Percentiles rank a stretch among this genome's conserved stretches.
Conservation (phyloP, 2,797 vertebrate genomes). For the Halcyon chelicuti region DNA sequence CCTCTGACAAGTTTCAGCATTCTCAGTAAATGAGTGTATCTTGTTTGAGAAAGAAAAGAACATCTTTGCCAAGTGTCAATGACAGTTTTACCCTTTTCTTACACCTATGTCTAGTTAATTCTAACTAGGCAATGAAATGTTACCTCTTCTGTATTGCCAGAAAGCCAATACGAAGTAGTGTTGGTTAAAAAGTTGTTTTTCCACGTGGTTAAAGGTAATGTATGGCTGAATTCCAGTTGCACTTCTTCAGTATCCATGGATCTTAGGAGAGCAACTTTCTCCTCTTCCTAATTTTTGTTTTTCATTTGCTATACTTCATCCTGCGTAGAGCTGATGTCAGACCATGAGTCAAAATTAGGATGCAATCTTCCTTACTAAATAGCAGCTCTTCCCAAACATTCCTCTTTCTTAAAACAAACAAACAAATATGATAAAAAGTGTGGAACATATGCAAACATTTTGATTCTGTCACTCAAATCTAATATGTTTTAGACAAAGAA, state of each 20-base stretch:
- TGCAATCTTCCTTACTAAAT: neutral
- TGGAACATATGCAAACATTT: neutral
- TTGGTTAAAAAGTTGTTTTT: neutral
- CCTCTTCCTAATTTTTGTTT: neutral
- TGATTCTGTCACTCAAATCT: neutral
- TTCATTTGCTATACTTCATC: rapidly evolving
- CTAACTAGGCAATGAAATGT: neutral
- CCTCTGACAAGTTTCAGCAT: neutral
- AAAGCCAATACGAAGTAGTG: neutral
- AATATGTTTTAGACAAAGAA: neutral
- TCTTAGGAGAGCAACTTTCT: rapidly evolving
- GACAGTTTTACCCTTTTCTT: neutral
- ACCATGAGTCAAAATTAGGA: neutral
- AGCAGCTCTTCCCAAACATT: neutral
- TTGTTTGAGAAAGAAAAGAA: neutral
- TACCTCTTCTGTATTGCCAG: neutral
- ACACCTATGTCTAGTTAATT: neutral
- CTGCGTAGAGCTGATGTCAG: neutral
- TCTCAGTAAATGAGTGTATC: neutral
- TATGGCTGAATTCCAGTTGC: neutral
- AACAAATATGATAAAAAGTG: neutral
- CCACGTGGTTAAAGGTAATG: neutral
- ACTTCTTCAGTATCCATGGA: neutral
- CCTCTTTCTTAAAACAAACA: neutral
- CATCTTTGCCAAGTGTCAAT: neutral